These are phyloP conservation scores for Microtus richardsoni DNA, from an alignment of 2,113 vertebrate species.

Conservation along the genomic window DNA sequence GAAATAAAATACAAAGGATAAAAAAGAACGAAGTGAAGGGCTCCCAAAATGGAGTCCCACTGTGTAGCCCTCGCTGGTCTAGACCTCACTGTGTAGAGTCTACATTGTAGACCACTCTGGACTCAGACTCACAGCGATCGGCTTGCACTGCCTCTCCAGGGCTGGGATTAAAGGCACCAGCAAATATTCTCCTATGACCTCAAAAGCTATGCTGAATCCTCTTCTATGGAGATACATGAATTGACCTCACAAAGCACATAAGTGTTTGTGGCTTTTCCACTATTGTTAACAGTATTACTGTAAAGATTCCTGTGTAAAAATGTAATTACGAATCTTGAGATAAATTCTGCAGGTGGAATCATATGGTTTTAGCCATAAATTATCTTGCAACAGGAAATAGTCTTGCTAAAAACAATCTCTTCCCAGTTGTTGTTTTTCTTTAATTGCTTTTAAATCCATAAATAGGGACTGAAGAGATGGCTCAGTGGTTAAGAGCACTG, in stretches of 20 bases:
- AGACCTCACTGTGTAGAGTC: not conserved
- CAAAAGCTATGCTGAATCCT: not conserved
- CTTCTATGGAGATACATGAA: not conserved
- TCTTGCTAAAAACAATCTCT: slow-evolving; percentile 11
- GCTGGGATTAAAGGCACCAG: not conserved
- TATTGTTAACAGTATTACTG: not conserved
- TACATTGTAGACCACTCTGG: not conserved
- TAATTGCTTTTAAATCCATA: not conserved
- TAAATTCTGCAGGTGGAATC: slow-evolving; percentile 25
- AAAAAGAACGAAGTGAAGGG: slow-evolving; percentile 5
- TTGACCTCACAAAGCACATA: not conserved
- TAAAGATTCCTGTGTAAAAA: slow-evolving; percentile 8
- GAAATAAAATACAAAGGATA: slow-evolving; percentile 3
- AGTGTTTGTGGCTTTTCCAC: not conserved
- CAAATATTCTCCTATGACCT: not conserved
- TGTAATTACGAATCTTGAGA: not conserved
- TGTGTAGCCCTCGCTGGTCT: not conserved
- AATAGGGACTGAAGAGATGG: not conserved
- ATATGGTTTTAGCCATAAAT: not conserved
- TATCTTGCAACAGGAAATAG: not conserved
- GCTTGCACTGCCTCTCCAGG: not conserved
- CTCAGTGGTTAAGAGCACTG: not conserved
- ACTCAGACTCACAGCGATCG: not conserved
- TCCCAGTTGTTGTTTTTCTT: not conserved
- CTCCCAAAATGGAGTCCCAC: not conserved